Evolutionary conservation across 2,797 vertebrate species (phyloP).

Genomic region (Silurus aristotelis): DNA sequence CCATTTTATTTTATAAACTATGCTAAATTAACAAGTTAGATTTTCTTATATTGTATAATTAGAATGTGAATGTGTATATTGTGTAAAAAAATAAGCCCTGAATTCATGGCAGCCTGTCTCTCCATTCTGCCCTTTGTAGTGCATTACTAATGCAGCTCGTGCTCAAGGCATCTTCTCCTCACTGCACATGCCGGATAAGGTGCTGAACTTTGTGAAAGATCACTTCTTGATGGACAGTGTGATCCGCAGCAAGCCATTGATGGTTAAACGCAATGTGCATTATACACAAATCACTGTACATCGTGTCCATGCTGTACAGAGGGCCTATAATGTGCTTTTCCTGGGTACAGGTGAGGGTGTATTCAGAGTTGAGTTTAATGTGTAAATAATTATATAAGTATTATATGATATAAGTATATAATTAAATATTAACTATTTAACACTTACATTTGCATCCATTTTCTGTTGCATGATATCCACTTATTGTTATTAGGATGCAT

Average conservation of each 20-base stretch:
- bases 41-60: background rate
- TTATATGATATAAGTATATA: no score
- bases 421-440: no score
- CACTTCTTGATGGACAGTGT: conserved; percentile 95
- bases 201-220: conserved; percentile 96
- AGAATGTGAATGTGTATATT: background rate
- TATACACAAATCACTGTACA: conserved; percentile 90
- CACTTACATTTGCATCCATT: background rate
- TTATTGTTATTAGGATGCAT: background rate
- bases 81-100: background rate
- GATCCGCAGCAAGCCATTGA: conserved; percentile 84
- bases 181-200: conserved; percentile 92
- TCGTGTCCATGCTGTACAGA: conserved; percentile 67
- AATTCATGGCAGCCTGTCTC: background rate
- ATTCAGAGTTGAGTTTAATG: background rate
- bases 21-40: background rate
- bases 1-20: background rate
- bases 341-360: conserved; percentile 84
- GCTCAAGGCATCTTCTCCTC: conserved; percentile 85
- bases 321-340: conserved; percentile 85
- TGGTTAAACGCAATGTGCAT: conserved; percentile 82
- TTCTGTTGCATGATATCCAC: background rate
- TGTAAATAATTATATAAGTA: no score
- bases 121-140: conserved; percentile 69
- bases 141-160: conserved; percentile 84